Conservation (phyloP, 2,888 invertebrate genomes). For the Xylophagus ater region DNA sequence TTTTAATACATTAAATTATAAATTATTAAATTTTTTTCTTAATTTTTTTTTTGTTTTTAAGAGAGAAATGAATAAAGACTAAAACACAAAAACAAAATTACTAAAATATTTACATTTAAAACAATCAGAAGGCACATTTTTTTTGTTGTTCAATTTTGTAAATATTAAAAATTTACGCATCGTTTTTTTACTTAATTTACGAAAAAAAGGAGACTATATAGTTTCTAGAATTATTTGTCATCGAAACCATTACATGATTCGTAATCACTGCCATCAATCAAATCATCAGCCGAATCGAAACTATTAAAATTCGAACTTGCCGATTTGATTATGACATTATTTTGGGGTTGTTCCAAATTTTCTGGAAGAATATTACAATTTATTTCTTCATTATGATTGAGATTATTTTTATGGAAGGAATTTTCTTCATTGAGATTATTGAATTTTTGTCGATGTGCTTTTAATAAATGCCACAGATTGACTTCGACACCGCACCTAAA, state of each 20-base stretch:
- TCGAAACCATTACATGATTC: constrained; percentile 31
- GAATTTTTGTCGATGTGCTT: constrained; percentile 43
- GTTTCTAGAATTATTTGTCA: too few relatives aligned
- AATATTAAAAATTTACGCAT: too few relatives aligned
- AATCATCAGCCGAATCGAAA: constrained; percentile 14
- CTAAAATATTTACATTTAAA: too few relatives aligned
- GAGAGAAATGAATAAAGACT: too few relatives aligned
- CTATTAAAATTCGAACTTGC: constrained; percentile 16
- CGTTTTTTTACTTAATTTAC: too few relatives aligned
- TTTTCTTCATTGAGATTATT: constrained; percentile 19
- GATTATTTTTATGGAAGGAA: constrained; percentile 9
- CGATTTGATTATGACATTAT: constrained; percentile 11
- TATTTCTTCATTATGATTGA: constrained; percentile 14
- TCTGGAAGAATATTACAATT: constrained; percentile 13
- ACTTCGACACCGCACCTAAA: constrained; percentile 71
- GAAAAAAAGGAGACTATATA: too few relatives aligned
- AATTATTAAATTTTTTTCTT: too few relatives aligned
- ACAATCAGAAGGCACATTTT: too few relatives aligned
- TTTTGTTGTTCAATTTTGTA: too few relatives aligned
- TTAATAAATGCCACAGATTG: constrained; percentile 72
- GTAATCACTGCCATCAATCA: constrained; percentile 29
- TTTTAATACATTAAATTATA: too few relatives aligned
- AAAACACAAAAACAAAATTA: too few relatives aligned
- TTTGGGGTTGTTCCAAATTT: constrained; percentile 3
- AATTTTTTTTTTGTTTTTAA: too few relatives aligned